Conservation (phyloP, 2,113 vertebrate genomes). For the Nansenia antarctica region DNA sequence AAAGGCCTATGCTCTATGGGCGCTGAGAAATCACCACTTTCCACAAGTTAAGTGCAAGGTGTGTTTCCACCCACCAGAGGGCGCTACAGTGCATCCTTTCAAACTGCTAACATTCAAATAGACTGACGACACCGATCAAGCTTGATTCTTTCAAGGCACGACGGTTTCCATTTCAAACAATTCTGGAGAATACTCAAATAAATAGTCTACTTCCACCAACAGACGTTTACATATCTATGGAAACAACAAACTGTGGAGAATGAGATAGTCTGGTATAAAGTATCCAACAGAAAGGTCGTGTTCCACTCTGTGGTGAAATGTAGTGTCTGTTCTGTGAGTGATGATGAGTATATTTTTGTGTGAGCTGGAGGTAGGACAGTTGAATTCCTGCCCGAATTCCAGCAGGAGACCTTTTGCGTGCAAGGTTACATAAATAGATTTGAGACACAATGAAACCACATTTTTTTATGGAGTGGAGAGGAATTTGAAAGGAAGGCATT, state of each 20-base stretch:
- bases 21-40: too few species aligned
- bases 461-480: not conserved
- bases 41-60: slow-evolving; percentile 15
- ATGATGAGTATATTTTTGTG: slow-evolving; percentile 1
- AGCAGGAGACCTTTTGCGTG: not conserved
- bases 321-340: not conserved
- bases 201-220: not conserved
- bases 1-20: not conserved
- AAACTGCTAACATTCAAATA: not conserved
- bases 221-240: not conserved
- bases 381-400: not conserved
- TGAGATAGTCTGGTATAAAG: too few species aligned
- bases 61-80: slow-evolving; percentile 46
- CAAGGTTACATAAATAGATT: not conserved
- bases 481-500: not conserved
- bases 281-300: too few species aligned
- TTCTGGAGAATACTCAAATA: too few species aligned
- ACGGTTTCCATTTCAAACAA: too few species aligned
- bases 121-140: not conserved
- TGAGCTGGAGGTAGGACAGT: not conserved
- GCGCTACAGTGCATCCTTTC: slow-evolving; percentile 20
- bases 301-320: not conserved
- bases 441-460: slow-evolving; percentile 2
- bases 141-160: not conserved
- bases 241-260: not conserved